Evolutionary conservation across 1,140 invertebrate species (phyloP).

Genomic region (Drosophila teissieri): DNA sequence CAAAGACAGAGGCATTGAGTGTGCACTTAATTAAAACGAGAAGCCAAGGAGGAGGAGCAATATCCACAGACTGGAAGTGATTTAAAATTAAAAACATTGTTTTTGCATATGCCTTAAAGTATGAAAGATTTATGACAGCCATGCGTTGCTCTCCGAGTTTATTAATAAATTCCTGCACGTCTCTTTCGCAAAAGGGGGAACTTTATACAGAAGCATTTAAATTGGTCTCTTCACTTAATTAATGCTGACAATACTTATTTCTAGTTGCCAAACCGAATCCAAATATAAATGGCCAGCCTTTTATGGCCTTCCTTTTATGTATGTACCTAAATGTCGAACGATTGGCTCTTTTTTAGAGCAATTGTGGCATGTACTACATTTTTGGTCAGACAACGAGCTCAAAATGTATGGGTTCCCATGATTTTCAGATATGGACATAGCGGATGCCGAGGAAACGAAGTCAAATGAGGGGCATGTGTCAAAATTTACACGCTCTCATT

Average conservation of each 20-base stretch:
- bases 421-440: slow-evolving; percentile 5
- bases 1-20: slow-evolving; percentile 47
- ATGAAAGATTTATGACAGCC: slow-evolving; percentile 80
- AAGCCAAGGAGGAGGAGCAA: slow-evolving; percentile 13
- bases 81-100: slow-evolving; percentile 75
- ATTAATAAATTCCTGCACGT: slow-evolving; percentile 69
- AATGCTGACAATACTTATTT: slow-evolving; percentile 52
- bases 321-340: not conserved
- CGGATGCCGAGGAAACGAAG: slow-evolving; percentile 14
- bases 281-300: slow-evolving; percentile 36
- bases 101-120: slow-evolving; percentile 74
- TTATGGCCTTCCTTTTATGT: slow-evolving; percentile 15
- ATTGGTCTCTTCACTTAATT: slow-evolving; percentile 64
- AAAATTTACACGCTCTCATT: slow-evolving; percentile 79
- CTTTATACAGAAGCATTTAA: slow-evolving; percentile 62
- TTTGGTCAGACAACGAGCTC: slow-evolving; percentile 64
- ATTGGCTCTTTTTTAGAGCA: slow-evolving; percentile 37
- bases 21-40: slow-evolving; percentile 75
- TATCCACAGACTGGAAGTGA: slow-evolving; percentile 50
- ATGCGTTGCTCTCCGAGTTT: slow-evolving; percentile 58
- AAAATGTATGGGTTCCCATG: slow-evolving; percentile 52
- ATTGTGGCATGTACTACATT: slow-evolving; percentile 52
- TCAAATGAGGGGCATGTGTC: slow-evolving; percentile 71
- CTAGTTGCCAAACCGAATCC: slow-evolving; percentile 15
- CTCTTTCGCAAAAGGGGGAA: slow-evolving; percentile 28